Base-by-base conservation (phyloP, 2,888 invertebrate species). In the Caenorhabditis becei region DNA sequence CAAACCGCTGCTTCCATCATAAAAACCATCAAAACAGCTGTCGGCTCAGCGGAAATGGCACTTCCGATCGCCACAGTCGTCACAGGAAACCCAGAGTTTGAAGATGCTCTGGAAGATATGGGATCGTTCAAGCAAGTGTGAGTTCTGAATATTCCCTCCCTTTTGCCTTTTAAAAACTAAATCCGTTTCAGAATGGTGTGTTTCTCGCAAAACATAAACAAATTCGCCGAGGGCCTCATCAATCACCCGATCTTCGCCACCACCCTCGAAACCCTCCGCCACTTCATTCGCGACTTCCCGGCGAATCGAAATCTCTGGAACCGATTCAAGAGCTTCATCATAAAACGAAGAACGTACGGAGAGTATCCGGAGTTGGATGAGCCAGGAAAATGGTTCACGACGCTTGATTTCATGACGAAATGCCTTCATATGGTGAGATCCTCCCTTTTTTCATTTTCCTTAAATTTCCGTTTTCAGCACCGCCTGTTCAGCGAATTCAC, bases 401-500 rank as follows among this genome's bases (percentile, higher is more conserved):
- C 74, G 0, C n/a, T 74, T 0, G 74, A 74, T 41, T 65, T 74
- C 26, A 20, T 74, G 1, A 74, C 66, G 28, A 74, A 66, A n/a
- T 74, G 74, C 16, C 59, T 65, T 26, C 74, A 74, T 18, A 74
- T 74, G 72, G 72, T 72, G 54, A 24, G 1, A 44, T 44, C 16
- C 11, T 44, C 3, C 44, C 2, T 2, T 20, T 24, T 2, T 24
- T 24, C 23, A 11, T 24, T 24, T 24, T 24, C 24, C 16, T 23
- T 28, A 16, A 28, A 4, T 59, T 26, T n/a, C n/a, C 62, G 44
- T 11, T 53, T 58, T 20, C 56, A 72, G 74, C 74, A 74, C 53
- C 49, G 59, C 5, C 28, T 74, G 44, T 59, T 74, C 59, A 65
- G 74, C n/a, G 74, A 74, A n/a, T 74, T 74, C 16, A 5, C 35